phyloP scores from a whole-genome alignment of 2,888 invertebrate genomes.

The Galerucella pusilla region DNA sequence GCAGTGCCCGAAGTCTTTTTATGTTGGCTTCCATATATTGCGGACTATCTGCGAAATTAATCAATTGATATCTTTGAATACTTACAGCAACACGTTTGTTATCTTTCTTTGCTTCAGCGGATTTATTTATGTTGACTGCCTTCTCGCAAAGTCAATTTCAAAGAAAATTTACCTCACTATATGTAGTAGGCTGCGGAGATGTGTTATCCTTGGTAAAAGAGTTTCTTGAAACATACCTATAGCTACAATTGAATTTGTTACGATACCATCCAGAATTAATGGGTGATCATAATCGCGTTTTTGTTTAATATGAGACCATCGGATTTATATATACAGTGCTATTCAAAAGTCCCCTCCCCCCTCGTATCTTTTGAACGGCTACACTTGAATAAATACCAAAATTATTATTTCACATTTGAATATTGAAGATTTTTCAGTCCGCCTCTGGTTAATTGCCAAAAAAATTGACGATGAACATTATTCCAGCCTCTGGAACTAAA shows the following conservation, averaged over 20 bases:
- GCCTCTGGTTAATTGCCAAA: too few relatives aligned
- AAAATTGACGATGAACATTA: too few relatives aligned
- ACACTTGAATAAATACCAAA: too few relatives aligned
- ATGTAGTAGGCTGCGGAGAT: slow-evolving; percentile 14
- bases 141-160: slow-evolving; percentile 15
- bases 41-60: slow-evolving; percentile 31
- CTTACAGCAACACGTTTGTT: slow-evolving; percentile 30
- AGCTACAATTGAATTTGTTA: slow-evolving; percentile 35
- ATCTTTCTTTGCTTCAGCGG: slow-evolving; percentile 29
- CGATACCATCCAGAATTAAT: slow-evolving; percentile 32
- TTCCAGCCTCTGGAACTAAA: too few relatives aligned
- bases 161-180: slow-evolving; percentile 6
- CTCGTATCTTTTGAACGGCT: too few relatives aligned
- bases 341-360: neutral
- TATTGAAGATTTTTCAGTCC: too few relatives aligned
- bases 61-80: slow-evolving; percentile 32
- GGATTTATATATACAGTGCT: neutral
- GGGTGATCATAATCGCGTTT: slow-evolving; percentile 15
- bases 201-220: slow-evolving; percentile 27
- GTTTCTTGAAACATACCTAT: slow-evolving; percentile 24
- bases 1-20: slow-evolving; percentile 9
- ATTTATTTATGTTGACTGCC: slow-evolving; percentile 29
- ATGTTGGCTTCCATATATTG: slow-evolving; percentile 28
- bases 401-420: too few relatives aligned
- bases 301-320: neutral